A percentile compares a stretch with the other conserved stretches of the same genome.
These are phyloP conservation scores for Pristis pectinata DNA, from an alignment of 2,797 vertebrate species.

Conservation along the genomic window DNA sequence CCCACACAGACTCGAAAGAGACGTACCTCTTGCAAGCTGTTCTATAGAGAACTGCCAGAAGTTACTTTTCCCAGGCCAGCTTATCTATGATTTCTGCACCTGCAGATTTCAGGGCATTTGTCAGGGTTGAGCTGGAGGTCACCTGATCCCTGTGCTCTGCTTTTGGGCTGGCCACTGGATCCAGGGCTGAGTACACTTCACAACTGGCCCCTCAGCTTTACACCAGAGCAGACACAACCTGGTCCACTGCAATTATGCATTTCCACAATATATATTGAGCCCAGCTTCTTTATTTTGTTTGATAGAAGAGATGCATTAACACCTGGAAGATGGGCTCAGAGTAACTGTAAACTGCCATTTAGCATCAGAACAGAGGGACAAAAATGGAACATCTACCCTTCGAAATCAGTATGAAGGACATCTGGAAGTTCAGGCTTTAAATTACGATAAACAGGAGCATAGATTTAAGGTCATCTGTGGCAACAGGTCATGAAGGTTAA, in stretches of 20 bases:
- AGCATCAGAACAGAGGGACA: neutral
- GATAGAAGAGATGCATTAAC: neutral
- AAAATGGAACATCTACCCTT: neutral
- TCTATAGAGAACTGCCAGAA: too few species aligned
- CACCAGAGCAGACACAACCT: too few species aligned
- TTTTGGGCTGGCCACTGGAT: too few species aligned
- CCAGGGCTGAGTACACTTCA: too few species aligned
- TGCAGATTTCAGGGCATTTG: too few species aligned
- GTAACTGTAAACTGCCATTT: neutral
- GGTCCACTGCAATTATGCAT: neutral
- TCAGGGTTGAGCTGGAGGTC: too few species aligned
- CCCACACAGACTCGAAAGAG: too few species aligned
- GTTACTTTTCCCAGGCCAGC: too few species aligned
- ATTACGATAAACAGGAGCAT: neutral
- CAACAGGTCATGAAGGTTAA: neutral
- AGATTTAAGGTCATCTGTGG: neutral
- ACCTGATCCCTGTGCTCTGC: too few species aligned
- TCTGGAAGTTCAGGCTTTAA: neutral
- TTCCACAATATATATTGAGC: neutral
- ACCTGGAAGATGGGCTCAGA: neutral
- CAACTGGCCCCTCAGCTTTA: too few species aligned
- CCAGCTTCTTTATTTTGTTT: neutral
- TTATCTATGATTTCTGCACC: too few species aligned
- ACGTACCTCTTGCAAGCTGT: too few species aligned
- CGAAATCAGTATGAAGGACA: neutral